Conservation (phyloP, 2,888 invertebrate genomes). For the Hydrotaea cyrtoneurina region DNA sequence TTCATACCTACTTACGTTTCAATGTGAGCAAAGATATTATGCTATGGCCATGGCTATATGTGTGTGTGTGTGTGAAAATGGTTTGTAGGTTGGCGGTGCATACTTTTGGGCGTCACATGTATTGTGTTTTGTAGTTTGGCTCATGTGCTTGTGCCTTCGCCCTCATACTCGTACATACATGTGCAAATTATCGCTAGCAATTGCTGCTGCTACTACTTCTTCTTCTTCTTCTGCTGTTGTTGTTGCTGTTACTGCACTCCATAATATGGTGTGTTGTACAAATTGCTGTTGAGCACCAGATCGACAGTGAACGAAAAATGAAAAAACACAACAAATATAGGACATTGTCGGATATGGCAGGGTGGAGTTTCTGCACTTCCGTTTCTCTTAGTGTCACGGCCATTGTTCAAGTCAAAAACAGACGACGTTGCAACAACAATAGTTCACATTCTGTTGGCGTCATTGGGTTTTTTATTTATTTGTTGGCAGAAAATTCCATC, state of each 20-base stretch:
- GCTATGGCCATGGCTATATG: neutral
- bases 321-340: neutral
- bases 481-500: slow-evolving; percentile 5
- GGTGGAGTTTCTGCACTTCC: neutral
- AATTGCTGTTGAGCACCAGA: slow-evolving; percentile 20
- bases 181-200: slow-evolving; percentile 10
- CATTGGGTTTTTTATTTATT: slow-evolving; percentile 10
- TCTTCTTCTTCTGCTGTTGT: no score
- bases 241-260: neutral
- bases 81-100: neutral
- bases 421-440: neutral
- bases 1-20: neutral
- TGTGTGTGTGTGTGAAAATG: neutral
- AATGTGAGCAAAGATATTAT: neutral
- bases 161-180: neutral
- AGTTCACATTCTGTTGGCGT: neutral
- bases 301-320: no score
- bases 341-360: neutral
- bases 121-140: neutral
- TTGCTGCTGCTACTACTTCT: slow-evolving; percentile 23
- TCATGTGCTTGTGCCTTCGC: neutral
- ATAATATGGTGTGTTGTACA: slow-evolving; percentile 12
- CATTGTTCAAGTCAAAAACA: neutral
- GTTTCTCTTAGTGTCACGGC: slow-evolving; percentile 10
- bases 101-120: slow-evolving; percentile 4